phyloP scores from a whole-genome alignment of 2,888 invertebrate genomes.

The Petrophora chlorosata region DNA sequence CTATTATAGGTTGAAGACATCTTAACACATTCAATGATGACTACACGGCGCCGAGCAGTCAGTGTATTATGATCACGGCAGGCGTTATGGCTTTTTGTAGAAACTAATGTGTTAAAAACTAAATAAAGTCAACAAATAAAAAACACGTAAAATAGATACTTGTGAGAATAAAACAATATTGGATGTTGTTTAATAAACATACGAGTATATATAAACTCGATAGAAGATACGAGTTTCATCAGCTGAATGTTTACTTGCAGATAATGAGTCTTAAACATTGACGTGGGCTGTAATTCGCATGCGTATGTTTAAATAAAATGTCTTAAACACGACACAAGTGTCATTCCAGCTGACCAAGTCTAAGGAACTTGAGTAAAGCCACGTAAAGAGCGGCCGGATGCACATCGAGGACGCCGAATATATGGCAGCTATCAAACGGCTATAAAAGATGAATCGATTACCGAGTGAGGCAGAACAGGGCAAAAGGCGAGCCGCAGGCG shows the following conservation, averaged over 20 bases:
- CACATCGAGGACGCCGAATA: conserved; percentile 41
- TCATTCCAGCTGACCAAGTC: neutral
- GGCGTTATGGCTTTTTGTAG: too few species aligned
- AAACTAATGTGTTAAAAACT: too few species aligned
- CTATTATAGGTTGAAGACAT: too few species aligned
- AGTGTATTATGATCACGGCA: too few species aligned
- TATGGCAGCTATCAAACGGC: conserved; percentile 60
- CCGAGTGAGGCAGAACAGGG: conserved; percentile 39
- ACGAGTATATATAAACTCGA: too few species aligned
- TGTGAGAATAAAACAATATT: neutral
- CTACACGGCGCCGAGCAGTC: too few species aligned
- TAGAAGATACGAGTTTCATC: neutral
- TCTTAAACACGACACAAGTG: conserved; percentile 29
- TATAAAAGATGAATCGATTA: conserved; percentile 71
- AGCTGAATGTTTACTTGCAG: neutral
- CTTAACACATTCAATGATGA: too few species aligned
- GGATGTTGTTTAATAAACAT: neutral
- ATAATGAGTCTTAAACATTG: too few species aligned
- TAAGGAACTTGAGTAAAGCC: neutral
- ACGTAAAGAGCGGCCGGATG: conserved; percentile 34
- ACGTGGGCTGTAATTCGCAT: conserved; percentile 42
- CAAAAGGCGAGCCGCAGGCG: conserved; percentile 26
- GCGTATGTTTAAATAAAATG: conserved; percentile 49
- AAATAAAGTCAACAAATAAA: too few species aligned
- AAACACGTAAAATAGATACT: too few species aligned